phyloP scores from a whole-genome alignment of 2,888 invertebrate genomes.

The Nematopogon swammerdamellus region DNA sequence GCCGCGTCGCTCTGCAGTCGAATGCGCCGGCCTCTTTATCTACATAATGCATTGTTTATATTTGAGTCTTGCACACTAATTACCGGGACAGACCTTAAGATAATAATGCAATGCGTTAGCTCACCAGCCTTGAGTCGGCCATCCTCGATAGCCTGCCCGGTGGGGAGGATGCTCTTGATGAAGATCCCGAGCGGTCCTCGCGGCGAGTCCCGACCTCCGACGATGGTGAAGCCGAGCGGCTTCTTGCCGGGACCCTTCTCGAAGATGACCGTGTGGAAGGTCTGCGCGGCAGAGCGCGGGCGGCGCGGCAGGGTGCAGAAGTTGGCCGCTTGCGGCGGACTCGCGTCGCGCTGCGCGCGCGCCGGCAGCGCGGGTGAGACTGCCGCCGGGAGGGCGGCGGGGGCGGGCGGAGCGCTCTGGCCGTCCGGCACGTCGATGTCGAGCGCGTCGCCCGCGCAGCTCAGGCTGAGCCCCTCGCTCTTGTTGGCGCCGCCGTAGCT shows the following conservation, averaged over 20 bases:
- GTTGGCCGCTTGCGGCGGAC: conserved; percentile 52
- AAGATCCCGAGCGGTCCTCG: conserved; percentile 83
- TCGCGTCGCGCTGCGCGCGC: conserved; percentile 32
- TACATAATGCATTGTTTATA: no score
- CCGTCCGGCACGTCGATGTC: conserved; percentile 41
- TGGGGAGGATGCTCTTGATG: conserved; percentile 79
- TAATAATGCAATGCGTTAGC: no score
- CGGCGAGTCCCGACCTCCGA: conserved; percentile 82
- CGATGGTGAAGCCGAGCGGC: conserved; percentile 86
- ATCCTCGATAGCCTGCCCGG: conserved; percentile 81
- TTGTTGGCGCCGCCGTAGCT: conserved; percentile 52
- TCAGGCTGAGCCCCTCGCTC: conserved; percentile 33
- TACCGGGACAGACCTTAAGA: no score
- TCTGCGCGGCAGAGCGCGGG: conserved; percentile 65
- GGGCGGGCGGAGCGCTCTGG: conserved; percentile 15
- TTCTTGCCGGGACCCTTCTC: conserved; percentile 82
- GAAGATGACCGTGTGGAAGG: conserved; percentile 69
- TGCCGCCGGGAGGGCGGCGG: conserved; percentile 6
- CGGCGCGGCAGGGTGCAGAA: conserved; percentile 72
- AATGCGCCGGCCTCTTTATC: no score
- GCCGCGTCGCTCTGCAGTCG: no score
- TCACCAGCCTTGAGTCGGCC: conserved; percentile 77
- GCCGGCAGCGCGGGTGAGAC: conserved; percentile 19
- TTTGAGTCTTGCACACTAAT: no score
- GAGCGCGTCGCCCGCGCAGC: conserved; percentile 36